These are phyloP conservation scores for Oryzias curvinotus DNA, from an alignment of 2,113 vertebrate genomes.

Conservation along the genomic window DNA sequence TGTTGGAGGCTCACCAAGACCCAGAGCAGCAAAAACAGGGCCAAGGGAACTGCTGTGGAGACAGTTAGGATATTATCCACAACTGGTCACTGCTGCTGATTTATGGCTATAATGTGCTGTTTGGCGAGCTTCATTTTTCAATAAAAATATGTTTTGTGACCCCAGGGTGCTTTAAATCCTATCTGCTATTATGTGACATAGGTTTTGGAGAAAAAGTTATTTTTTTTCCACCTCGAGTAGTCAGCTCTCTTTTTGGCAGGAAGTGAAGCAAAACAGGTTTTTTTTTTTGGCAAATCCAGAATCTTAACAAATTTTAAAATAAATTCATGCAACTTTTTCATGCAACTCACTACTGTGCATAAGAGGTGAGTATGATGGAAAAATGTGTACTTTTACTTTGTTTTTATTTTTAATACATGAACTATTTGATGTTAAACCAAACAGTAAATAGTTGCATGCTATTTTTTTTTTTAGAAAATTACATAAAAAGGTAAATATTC, in stretches of 20 bases:
- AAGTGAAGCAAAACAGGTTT: slow-evolving; percentile 37
- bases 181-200: slow-evolving; percentile 13
- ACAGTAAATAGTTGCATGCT: no score
- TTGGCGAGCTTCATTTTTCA: slow-evolving; percentile 47
- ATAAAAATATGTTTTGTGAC: slow-evolving; percentile 41
- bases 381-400: no score
- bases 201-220: neutral
- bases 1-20: slow-evolving; percentile 59
- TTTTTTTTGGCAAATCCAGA: slow-evolving; percentile 2
- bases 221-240: neutral
- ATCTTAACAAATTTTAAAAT: slow-evolving; percentile 1
- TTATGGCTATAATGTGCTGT: slow-evolving; percentile 51
- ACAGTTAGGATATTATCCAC: slow-evolving; percentile 60
- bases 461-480: no score
- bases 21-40: slow-evolving; percentile 34
- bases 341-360: neutral
- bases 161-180: slow-evolving; percentile 13
- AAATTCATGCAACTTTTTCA: slow-evolving; percentile 2
- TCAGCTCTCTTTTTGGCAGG: slow-evolving; percentile 20
- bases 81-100: slow-evolving; percentile 46
- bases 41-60: slow-evolving; percentile 42
- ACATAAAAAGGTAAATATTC: no score
- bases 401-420: no score
- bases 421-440: no score
- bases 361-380: no score